Conservation (phyloP, 2,797 vertebrate genomes). For the Hypotaenidia philippensis region DNA sequence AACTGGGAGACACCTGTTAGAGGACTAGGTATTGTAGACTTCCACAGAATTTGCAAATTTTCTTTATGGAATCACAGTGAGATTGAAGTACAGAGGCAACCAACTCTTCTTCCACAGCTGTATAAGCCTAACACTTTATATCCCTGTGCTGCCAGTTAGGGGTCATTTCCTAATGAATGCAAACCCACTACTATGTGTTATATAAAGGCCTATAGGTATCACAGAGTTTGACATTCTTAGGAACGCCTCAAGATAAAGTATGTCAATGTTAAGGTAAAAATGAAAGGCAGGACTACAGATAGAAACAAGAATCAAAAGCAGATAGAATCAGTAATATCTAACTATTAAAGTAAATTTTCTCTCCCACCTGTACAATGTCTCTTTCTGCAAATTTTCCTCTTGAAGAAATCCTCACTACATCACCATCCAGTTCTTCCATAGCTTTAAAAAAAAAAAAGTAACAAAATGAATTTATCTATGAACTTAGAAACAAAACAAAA, state of each 20-base stretch:
- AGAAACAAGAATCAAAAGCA: not conserved
- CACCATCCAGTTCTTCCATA: slow-evolving; percentile 97
- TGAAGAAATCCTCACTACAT: slow-evolving; percentile 95
- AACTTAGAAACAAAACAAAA: not conserved
- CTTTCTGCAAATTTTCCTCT: slow-evolving; percentile 95
- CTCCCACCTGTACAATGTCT: slow-evolving; percentile 96
- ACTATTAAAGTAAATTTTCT: not conserved
- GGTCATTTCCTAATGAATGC: not conserved
- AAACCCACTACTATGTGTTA: not conserved
- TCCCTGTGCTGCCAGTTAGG: not conserved
- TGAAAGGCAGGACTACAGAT: not conserved
- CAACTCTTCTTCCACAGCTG: not conserved
- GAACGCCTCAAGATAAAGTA: not conserved
- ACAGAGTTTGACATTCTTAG: not conserved
- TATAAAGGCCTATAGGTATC: not conserved
- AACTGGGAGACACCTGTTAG: not conserved
- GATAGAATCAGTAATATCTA: not conserved
- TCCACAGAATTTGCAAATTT: not conserved
- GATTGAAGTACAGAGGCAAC: not conserved
- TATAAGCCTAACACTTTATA: not conserved
- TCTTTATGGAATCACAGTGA: not conserved
- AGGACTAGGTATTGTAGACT: not conserved
- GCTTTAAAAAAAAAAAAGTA: slow-evolving; percentile 80
- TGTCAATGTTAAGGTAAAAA: not conserved
- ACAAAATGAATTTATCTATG: not conserved